Percentiles rank a stretch among this genome's conserved stretches.
phyloP scores from a whole-genome alignment of 1,140 invertebrate genomes.

The Akabosia matsudoensis region DNA sequence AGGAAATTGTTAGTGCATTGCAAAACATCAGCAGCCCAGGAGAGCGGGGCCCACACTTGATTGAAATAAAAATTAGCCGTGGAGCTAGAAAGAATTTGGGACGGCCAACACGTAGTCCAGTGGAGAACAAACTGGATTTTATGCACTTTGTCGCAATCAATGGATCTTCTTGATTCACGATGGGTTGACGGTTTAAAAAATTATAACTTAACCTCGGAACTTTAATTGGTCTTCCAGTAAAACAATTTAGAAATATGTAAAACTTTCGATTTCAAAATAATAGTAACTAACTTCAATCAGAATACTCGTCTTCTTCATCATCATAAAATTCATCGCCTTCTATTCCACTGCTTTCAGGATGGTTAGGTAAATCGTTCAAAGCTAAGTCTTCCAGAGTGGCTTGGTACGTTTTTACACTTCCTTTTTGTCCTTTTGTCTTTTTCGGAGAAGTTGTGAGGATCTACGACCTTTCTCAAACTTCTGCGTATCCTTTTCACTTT shows the following conservation, averaged over 20 bases:
- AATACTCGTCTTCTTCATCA: not conserved
- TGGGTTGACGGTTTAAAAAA: not conserved
- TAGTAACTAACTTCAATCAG: not conserved
- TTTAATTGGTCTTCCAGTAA: no score
- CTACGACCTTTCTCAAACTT: not conserved
- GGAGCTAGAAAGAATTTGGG: conserved; percentile 52
- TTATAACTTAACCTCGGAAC: no score
- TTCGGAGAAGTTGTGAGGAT: not conserved
- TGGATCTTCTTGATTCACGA: not conserved
- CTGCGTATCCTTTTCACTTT: not conserved
- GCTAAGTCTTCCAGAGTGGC: not conserved
- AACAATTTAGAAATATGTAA: no score
- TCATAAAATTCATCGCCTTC: conserved; percentile 6
- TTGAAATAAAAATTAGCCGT: conserved; percentile 52
- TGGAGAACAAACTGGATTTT: conserved; percentile 55
- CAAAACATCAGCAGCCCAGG: conserved; percentile 38
- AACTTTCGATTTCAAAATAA: not conserved
- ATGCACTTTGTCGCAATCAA: conserved; percentile 53
- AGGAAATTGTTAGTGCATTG: conserved; percentile 50
- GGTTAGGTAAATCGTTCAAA: not conserved
- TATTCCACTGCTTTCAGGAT: not conserved
- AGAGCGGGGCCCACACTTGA: conserved; percentile 51
- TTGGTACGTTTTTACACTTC: not conserved
- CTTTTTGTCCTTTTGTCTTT: not conserved
- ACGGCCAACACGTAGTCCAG: conserved; percentile 53